Percentiles rank a stretch among this genome's conserved stretches.
These are phyloP conservation scores for Siphamia tubifer DNA, from an alignment of 2,113 vertebrate genomes.

Conservation along the genomic window DNA sequence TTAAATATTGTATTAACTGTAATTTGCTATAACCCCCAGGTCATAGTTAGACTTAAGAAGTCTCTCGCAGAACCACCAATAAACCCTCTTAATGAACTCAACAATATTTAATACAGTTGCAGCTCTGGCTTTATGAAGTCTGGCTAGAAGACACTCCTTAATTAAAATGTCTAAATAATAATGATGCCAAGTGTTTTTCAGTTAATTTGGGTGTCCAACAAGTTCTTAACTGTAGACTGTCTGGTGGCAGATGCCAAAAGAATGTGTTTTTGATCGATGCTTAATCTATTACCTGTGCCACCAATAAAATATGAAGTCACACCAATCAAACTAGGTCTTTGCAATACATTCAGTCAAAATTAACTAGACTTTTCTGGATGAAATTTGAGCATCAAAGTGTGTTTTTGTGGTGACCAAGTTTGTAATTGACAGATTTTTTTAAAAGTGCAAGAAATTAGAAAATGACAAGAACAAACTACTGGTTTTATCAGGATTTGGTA, in stretches of 20 bases:
- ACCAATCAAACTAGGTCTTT: too few species aligned
- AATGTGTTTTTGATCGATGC: constrained; percentile 9
- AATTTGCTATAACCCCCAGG: constrained; percentile 56
- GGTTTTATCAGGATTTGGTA: too few species aligned
- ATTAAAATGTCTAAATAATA: constrained; percentile 67
- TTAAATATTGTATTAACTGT: constrained; percentile 58
- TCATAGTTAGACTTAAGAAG: constrained; percentile 44
- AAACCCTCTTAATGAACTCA: constrained; percentile 67
- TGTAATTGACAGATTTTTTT: not conserved
- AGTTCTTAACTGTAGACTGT: constrained; percentile 23
- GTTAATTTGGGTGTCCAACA: constrained; percentile 26
- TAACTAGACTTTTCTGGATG: not conserved
- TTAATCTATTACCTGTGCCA: not conserved
- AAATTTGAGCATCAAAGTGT: not conserved
- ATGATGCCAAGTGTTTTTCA: constrained; percentile 50
- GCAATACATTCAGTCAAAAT: too few species aligned
- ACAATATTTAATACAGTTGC: constrained; percentile 55
- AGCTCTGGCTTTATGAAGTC: constrained; percentile 52
- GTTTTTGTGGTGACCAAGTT: not conserved
- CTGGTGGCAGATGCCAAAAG: not conserved
- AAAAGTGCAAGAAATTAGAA: not conserved
- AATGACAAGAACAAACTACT: not conserved
- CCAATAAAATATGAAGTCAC: not conserved
- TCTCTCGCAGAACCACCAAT: constrained; percentile 48
- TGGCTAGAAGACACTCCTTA: constrained; percentile 48